Conservation (phyloP, 2,888 invertebrate species). For the Baccha elongata region DNA sequence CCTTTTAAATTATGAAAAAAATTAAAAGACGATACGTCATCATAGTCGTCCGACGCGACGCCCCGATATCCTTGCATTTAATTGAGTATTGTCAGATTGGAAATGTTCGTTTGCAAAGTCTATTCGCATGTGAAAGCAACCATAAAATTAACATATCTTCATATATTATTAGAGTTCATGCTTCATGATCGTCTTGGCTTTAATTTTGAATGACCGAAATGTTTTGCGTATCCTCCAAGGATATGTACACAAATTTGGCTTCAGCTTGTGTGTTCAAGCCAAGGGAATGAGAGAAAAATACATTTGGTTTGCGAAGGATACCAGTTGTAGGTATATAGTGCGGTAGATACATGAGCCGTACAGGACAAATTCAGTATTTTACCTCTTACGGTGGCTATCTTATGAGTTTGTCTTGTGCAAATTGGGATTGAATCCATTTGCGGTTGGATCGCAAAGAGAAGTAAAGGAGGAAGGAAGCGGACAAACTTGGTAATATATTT, state of each 20-base stretch:
- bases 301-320: conserved; percentile 31
- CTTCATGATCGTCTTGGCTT: conserved; percentile 66
- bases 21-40: conserved; percentile 16
- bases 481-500: conserved; percentile 55
- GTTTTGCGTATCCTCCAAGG: conserved; percentile 66
- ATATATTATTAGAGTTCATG: conserved; percentile 50
- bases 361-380: conserved; percentile 17
- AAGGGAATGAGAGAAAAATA: conserved; percentile 30
- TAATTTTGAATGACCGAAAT: conserved; percentile 74
- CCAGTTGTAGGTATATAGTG: not conserved
- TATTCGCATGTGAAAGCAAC: conserved; percentile 35
- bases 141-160: conserved; percentile 71
- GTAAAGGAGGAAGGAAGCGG: conserved; percentile 9
- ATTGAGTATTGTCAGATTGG: conserved; percentile 19
- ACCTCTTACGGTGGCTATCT: conserved; percentile 60
- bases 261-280: conserved; percentile 20
- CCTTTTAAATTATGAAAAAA: conserved; percentile 16
- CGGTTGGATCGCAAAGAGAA: conserved; percentile 27
- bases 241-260: conserved; percentile 52
- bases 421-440: conserved; percentile 61
- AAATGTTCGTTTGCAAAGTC: not conserved
- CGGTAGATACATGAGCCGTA: not conserved
- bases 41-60: not conserved
- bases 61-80: conserved; percentile 59
- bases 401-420: conserved; percentile 59